These are phyloP conservation scores for Micromussa lordhowensis DNA, from an alignment of 92 coral and sea anemone genomes.

Conservation along the genomic window DNA sequence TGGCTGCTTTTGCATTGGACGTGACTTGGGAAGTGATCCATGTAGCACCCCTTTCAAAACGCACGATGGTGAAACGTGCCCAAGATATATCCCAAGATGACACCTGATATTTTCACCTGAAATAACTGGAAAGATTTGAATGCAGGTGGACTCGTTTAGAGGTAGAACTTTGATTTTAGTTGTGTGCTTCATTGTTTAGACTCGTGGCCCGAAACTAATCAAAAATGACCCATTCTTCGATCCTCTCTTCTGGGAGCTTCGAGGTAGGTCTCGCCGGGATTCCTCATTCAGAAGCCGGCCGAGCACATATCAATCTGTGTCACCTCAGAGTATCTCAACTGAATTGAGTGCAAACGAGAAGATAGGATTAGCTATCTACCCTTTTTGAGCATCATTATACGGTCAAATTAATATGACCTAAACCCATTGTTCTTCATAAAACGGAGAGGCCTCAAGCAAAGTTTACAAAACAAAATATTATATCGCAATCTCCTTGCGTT, in stretches of 20 bases:
- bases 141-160: constrained; percentile 71
- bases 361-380: constrained; percentile 17
- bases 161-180: constrained; percentile 58
- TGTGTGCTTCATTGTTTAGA: constrained; percentile 30
- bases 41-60: constrained; percentile 1
- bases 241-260: not conserved
- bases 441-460: not conserved
- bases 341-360: constrained; percentile 29
- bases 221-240: not conserved
- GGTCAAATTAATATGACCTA: constrained; percentile 1
- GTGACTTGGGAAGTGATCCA: not conserved
- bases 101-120: constrained; percentile 78
- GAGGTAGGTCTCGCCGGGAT: not conserved
- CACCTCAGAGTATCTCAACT: not conserved
- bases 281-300: not conserved
- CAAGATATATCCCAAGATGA: constrained; percentile 68
- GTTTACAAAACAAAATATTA: not conserved
- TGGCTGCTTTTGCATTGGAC: constrained; percentile 1
- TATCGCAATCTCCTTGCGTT: not conserved
- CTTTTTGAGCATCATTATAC: constrained; percentile 16
- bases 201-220: constrained; percentile 35
- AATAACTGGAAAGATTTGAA: constrained; percentile 60
- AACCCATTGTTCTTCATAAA: constrained; percentile 27
- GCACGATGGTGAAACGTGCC: constrained; percentile 30
- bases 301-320: not conserved